phyloP scores from a whole-genome alignment of 2,888 invertebrate genomes.

The Chrysolina oricalcia region DNA sequence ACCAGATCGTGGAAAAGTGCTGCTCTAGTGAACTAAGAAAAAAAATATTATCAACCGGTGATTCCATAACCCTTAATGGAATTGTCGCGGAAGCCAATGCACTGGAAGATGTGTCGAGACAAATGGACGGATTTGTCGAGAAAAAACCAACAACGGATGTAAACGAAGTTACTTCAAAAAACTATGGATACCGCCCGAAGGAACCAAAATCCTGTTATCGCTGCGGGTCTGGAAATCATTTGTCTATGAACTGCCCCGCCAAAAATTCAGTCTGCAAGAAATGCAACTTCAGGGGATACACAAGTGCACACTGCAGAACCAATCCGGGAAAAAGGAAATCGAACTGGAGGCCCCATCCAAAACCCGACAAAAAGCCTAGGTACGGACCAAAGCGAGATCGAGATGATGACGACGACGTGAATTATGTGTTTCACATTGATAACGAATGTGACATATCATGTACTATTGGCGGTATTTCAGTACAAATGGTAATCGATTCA shows the following conservation, averaged over 20 bases:
- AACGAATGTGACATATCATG: too few species aligned
- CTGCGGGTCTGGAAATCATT: too few species aligned
- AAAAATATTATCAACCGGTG: conserved; percentile 47
- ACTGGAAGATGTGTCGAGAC: conserved; percentile 43
- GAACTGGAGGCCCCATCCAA: neutral
- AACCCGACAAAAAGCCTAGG: neutral
- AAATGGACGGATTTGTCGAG: neutral
- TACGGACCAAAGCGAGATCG: neutral
- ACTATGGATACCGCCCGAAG: neutral
- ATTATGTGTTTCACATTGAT: too few species aligned
- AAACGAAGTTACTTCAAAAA: conserved; percentile 1
- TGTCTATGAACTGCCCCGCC: neutral
- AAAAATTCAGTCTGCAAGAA: neutral
- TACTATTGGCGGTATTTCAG: too few species aligned
- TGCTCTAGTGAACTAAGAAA: conserved; percentile 53
- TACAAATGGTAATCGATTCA: too few species aligned
- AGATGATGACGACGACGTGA: too few species aligned
- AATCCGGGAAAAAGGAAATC: neutral
- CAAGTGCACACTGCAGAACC: neutral
- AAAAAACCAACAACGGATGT: neutral
- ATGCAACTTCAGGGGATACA: neutral
- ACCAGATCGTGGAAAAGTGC: conserved; percentile 59
- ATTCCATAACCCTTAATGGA: conserved; percentile 44
- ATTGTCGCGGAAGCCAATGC: conserved; percentile 50
- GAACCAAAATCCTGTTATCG: neutral